phyloP scores from a whole-genome alignment of 2,113 vertebrate species.

The Nibea coibor region DNA sequence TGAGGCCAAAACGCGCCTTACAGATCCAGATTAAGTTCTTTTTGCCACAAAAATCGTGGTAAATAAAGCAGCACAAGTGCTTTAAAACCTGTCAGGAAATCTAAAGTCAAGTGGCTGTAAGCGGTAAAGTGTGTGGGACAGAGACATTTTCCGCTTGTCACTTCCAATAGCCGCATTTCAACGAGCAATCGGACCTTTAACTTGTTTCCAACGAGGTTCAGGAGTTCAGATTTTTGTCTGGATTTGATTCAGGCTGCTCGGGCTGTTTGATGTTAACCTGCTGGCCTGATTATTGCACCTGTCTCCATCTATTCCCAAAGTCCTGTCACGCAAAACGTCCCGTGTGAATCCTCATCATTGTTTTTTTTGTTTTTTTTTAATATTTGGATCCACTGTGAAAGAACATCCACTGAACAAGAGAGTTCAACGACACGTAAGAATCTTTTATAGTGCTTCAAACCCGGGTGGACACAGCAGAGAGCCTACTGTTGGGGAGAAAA shows the following conservation, averaged over 20 bases:
- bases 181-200: slow-evolving; percentile 72
- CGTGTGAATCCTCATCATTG: slow-evolving; percentile 41
- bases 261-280: slow-evolving; percentile 63
- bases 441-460: slow-evolving; percentile 60
- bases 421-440: slow-evolving; percentile 60
- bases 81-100: slow-evolving; percentile 49
- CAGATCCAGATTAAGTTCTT: not conserved
- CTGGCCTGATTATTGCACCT: slow-evolving; percentile 53
- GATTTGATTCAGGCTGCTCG: slow-evolving; percentile 53
- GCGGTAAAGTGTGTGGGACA: slow-evolving; percentile 74
- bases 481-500: slow-evolving; percentile 52
- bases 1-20: not conserved
- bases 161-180: slow-evolving; percentile 75
- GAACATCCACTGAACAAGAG: slow-evolving; percentile 47
- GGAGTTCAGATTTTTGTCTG: slow-evolving; percentile 79
- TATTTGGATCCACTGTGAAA: slow-evolving; percentile 43
- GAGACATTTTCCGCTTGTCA: slow-evolving; percentile 82
- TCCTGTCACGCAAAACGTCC: slow-evolving; percentile 55
- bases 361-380: slow-evolving; percentile 42
- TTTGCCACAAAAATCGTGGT: not conserved
- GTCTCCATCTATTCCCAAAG: slow-evolving; percentile 50
- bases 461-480: slow-evolving; percentile 51
- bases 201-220: slow-evolving; percentile 77
- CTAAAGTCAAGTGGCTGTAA: slow-evolving; percentile 70
- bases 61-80: slow-evolving; percentile 16